Conservation (phyloP, 92 coral and sea anemone genomes). For the Siderastrea siderea region DNA sequence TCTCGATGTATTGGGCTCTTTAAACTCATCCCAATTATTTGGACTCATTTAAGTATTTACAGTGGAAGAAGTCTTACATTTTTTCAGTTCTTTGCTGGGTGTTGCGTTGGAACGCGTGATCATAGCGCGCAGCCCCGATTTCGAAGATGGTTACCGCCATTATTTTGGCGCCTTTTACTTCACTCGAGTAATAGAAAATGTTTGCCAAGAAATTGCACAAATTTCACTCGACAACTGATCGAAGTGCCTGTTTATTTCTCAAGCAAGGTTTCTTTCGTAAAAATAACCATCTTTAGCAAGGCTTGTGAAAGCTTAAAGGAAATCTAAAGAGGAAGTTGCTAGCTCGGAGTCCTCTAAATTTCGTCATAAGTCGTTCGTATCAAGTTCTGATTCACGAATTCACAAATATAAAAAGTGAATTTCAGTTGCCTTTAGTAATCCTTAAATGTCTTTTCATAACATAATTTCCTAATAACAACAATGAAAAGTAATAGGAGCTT, state of each 20-base stretch:
- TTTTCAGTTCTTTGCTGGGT: background rate
- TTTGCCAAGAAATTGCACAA: background rate
- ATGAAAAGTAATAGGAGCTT: background rate
- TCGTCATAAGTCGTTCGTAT: background rate
- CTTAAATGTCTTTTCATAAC: background rate
- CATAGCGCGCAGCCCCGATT: conserved; percentile 36
- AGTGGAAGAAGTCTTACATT: background rate
- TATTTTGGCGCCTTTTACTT: conserved; percentile 46
- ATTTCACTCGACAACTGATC: conserved; percentile 2
- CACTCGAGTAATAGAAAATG: background rate
- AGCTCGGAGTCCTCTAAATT: background rate
- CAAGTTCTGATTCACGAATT: background rate
- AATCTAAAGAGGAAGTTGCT: conserved; percentile 23
- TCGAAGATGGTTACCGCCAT: conserved; percentile 42
- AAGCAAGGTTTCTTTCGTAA: background rate
- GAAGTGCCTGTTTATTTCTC: background rate
- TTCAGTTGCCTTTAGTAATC: background rate
- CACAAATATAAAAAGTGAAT: background rate
- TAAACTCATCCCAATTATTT: background rate
- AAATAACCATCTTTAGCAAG: background rate
- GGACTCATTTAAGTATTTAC: background rate
- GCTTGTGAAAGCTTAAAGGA: background rate
- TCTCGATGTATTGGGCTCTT: background rate
- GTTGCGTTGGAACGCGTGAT: conserved; percentile 25
- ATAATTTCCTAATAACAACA: background rate